phyloP scores from a whole-genome alignment of 2,888 invertebrate species.

The Arge pagana region DNA sequence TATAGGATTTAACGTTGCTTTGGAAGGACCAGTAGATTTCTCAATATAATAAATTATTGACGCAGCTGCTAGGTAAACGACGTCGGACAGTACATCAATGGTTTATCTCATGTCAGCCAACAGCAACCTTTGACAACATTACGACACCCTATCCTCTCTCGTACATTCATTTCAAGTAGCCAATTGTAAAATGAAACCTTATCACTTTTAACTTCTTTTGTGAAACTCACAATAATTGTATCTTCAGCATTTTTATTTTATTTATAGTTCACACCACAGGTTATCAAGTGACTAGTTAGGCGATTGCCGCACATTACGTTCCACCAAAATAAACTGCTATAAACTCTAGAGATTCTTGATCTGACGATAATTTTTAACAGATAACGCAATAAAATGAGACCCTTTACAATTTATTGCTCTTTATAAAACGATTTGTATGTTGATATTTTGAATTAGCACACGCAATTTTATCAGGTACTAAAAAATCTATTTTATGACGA shows the following conservation, averaged over 20 bases:
- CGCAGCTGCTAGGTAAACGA: too few species aligned
- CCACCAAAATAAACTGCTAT: constrained; percentile 8
- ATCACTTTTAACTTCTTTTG: constrained; percentile 3
- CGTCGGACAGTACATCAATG: too few species aligned
- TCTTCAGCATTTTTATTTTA: constrained; percentile 13
- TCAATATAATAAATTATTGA: not conserved
- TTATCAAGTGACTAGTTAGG: constrained; percentile 7
- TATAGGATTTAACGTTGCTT: too few species aligned
- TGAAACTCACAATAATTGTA: constrained; percentile 7
- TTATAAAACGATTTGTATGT: too few species aligned
- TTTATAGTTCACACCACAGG: constrained; percentile 17
- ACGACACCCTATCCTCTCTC: constrained; percentile 2
- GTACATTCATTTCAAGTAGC: not conserved
- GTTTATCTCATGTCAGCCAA: constrained; percentile 3
- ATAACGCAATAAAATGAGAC: too few species aligned
- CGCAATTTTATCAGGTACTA: too few species aligned
- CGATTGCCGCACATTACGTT: constrained; percentile 5
- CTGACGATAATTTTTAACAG: not conserved
- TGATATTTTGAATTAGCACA: too few species aligned
- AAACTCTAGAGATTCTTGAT: not conserved
- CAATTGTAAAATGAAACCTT: constrained; percentile 6
- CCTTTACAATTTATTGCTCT: too few species aligned
- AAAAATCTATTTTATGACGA: too few species aligned
- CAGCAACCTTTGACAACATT: constrained; percentile 16
- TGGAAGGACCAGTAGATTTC: too few species aligned